A percentile compares a stretch with the other conserved stretches of the same genome.
phyloP scores from a whole-genome alignment of 2,888 invertebrate species.

The Ophioninae sp. region DNA sequence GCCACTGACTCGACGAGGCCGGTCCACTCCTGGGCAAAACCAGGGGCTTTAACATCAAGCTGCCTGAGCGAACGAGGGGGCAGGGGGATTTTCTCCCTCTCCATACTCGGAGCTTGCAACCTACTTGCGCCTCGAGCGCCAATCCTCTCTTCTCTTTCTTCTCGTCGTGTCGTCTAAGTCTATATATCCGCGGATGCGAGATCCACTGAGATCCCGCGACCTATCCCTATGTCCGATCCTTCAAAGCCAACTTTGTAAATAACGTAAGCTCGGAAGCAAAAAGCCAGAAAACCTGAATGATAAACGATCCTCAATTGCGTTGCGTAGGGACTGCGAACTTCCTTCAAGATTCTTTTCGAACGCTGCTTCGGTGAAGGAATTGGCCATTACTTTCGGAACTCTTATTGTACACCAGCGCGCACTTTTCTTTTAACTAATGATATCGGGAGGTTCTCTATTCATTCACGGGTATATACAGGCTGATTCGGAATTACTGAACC shows the following conservation, averaged over 20 bases:
- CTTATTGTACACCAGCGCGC: too few relatives aligned
- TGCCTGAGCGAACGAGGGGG: constrained; percentile 22
- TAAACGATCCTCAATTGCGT: neutral
- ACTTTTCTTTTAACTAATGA: too few relatives aligned
- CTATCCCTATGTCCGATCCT: constrained; percentile 6
- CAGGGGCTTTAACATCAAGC: constrained; percentile 53
- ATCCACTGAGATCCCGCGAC: constrained; percentile 34
- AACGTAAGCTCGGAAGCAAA: neutral
- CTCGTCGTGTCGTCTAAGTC: constrained; percentile 1
- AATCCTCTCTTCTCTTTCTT: constrained; percentile 25
- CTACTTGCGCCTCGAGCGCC: constrained; percentile 69
- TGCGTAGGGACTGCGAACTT: neutral
- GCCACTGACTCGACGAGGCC: constrained; percentile 73
- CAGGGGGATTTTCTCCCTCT: constrained; percentile 67
- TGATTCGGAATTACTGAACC: too few relatives aligned
- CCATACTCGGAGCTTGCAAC: constrained; percentile 65
- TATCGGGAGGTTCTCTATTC: too few relatives aligned
- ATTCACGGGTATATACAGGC: too few relatives aligned
- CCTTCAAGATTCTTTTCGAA: neutral
- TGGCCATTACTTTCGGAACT: too few relatives aligned
- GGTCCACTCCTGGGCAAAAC: constrained; percentile 70
- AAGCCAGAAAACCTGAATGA: neutral
- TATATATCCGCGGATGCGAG: constrained; percentile 28
- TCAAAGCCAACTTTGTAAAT: constrained; percentile 29
- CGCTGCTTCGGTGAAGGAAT: too few relatives aligned